These are phyloP conservation scores for Macrosoma leucophasiata DNA, from an alignment of 2,888 invertebrate species.

Conservation along the genomic window DNA sequence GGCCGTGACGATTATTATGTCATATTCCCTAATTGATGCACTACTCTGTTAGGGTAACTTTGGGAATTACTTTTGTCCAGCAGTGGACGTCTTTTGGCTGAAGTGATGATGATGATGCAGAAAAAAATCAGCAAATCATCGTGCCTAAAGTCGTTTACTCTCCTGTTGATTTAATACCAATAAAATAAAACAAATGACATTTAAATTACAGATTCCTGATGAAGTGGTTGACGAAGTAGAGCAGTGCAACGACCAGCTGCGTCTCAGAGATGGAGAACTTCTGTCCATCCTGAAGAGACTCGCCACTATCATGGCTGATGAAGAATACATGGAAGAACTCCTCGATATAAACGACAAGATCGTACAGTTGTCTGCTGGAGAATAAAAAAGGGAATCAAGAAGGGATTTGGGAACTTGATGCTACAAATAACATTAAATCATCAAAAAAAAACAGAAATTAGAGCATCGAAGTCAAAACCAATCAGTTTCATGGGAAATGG, in stretches of 20 bases:
- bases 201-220: conserved; percentile 77
- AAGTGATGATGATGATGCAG: too few species aligned
- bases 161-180: too few species aligned
- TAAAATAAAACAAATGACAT: too few species aligned
- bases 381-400: conserved; percentile 28
- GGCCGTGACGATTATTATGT: too few species aligned
- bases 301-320: conserved; percentile 82
- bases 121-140: too few species aligned
- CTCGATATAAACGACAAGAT: conserved; percentile 85
- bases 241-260: conserved; percentile 85
- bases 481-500: too few species aligned
- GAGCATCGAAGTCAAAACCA: neutral
- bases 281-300: conserved; percentile 79
- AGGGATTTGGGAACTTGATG: too few species aligned
- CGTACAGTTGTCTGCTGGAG: conserved; percentile 61
- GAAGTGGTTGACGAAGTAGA: conserved; percentile 78
- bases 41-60: too few species aligned
- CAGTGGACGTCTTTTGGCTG: too few species aligned
- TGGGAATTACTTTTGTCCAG: too few species aligned
- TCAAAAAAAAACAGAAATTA: neutral
- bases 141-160: too few species aligned
- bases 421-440: neutral
- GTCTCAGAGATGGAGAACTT: conserved; percentile 79
- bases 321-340: conserved; percentile 83
- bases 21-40: too few species aligned